These are phyloP conservation scores for Zoroaster sp. DNA, from an alignment of 53 echinoderm and acorn worm species.

Conservation along the genomic window DNA sequence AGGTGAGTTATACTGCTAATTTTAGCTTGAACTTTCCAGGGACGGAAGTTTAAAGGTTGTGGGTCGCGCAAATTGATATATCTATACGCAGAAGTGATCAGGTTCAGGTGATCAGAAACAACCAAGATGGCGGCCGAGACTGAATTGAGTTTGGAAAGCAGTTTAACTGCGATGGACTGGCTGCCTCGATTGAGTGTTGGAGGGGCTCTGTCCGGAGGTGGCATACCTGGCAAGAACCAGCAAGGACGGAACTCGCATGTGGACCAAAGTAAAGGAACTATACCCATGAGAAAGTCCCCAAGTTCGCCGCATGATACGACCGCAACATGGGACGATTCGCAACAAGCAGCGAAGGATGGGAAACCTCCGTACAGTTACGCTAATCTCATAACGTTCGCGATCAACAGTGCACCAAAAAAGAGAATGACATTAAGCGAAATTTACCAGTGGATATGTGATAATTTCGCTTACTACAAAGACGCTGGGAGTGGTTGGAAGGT, in stretches of 20 bases:
- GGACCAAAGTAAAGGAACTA: constrained; percentile 92
- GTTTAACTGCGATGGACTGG: constrained; percentile 99
- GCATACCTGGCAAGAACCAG: constrained; percentile 71
- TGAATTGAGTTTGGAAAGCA: constrained; percentile 75
- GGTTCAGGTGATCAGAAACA: constrained; percentile 58
- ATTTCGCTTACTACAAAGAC: constrained; percentile 98
- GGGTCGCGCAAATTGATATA: constrained; percentile 26
- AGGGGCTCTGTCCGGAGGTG: constrained; percentile 71
- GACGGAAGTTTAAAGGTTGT: constrained; percentile 55
- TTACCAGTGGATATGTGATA: constrained; percentile 99
- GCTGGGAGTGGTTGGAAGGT: constrained; percentile 99
- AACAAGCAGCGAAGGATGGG: constrained; percentile 80
- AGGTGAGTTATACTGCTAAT: not conserved
- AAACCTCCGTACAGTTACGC: constrained; percentile 99
- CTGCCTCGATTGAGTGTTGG: constrained; percentile 85
- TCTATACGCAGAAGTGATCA: constrained; percentile 70
- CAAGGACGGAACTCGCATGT: constrained; percentile 57
- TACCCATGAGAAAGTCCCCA: constrained; percentile 95
- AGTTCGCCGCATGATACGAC: constrained; percentile 89
- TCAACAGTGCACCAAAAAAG: constrained; percentile 94
- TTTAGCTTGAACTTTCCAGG: not conserved
- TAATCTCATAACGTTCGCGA: constrained; percentile 99
- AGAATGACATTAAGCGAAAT: constrained; percentile 99
- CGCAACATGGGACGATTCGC: constrained; percentile 81
- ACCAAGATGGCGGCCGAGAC: constrained; percentile 96